Percentiles rank a stretch among this genome's conserved stretches.
Evolutionary conservation across 1,140 invertebrate species (phyloP).

Genomic region (Glossosoma conforme): DNA sequence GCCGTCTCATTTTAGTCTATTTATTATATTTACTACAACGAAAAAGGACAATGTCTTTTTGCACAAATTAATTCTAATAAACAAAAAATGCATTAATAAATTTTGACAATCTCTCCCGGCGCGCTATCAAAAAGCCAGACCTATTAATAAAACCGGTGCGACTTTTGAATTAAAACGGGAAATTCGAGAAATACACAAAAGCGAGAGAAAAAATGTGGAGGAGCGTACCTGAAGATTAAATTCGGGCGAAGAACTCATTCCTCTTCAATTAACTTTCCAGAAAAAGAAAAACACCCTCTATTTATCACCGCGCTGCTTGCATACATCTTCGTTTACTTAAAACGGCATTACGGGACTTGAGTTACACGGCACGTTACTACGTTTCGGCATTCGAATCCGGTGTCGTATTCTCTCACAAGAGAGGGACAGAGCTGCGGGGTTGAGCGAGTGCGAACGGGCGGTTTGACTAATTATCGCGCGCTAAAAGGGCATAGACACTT

Average conservation of each 20-base stretch:
- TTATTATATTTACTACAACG: no score
- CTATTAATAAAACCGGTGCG: conserved; percentile 11
- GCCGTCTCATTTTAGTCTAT: no score
- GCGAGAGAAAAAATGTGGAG: neutral
- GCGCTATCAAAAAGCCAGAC: conserved; percentile 5
- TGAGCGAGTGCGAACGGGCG: conserved; percentile 1
- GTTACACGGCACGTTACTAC: conserved; percentile 23
- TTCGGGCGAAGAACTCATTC: conserved; percentile 29
- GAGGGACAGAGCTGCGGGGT: conserved; percentile 9
- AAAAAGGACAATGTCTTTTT: no score
- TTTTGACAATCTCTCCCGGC: no score
- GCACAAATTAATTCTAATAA: no score
- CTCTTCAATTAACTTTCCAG: conserved; percentile 29
- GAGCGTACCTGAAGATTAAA: conserved; percentile 25
- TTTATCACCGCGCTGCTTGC: conserved; percentile 30
- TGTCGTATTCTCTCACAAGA: conserved; percentile 24
- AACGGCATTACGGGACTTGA: conserved; percentile 26
- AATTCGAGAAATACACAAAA: no score
- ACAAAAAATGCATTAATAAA: no score
- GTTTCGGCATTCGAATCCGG: conserved; percentile 23
- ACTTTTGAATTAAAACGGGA: conserved; percentile 5
- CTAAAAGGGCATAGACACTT: conserved; percentile 17
- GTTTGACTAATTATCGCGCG: conserved; percentile 24
- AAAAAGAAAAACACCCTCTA: conserved; percentile 31
- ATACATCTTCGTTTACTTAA: conserved; percentile 31